Base-by-base conservation (phyloP, 2,888 invertebrate genomes). In the Chironomus tentans region DNA sequence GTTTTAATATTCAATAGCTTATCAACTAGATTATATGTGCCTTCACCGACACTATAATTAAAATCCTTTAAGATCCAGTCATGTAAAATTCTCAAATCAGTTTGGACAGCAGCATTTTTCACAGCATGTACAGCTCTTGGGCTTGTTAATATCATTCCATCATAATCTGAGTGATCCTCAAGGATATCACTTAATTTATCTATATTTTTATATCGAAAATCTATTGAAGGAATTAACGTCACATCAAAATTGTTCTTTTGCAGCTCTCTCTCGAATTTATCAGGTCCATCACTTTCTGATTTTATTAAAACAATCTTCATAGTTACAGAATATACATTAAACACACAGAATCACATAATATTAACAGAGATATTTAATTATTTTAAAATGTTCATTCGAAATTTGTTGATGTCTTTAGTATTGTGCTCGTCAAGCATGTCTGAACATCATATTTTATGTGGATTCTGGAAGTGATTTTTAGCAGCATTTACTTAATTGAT, bases 121-220 rank as follows among this genome's bases (percentile, higher is more conserved):
- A 85, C 83, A 3, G 87, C 87, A 78, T 85, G 82, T 10, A 88
- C 85, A 79, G 87, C 86, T 46, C 88, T 82, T 1, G 87, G 87
- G 79, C 88, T 88, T 2, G 87, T 87, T 76, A 88, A 86, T 4
- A 88, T 83, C 38, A 88, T 80, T 46, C 85, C 88, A 69, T 83
- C 82, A 81, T 85, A 88, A 71, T 84, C 82, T 18, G 84, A 83
- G 7, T 10, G 21, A 62, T 82, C 81, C 74, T 81, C 78, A n/a
- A 88, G 79, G 80, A 85, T 85, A 24, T 81, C 79, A 10, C 78
- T 80, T 76, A 88, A 81, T 76, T 81, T 78, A 2, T 84, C 82
- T 28, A 87, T 81, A 80, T 86, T 85, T 79, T 85, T 84, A 79
- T 83, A 88, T 4, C 83, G 82, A 78, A 88, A 88, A 47, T 84